These are phyloP conservation scores for Eueides isabella DNA, from an alignment of 1,140 invertebrate species.

Conservation along the genomic window DNA sequence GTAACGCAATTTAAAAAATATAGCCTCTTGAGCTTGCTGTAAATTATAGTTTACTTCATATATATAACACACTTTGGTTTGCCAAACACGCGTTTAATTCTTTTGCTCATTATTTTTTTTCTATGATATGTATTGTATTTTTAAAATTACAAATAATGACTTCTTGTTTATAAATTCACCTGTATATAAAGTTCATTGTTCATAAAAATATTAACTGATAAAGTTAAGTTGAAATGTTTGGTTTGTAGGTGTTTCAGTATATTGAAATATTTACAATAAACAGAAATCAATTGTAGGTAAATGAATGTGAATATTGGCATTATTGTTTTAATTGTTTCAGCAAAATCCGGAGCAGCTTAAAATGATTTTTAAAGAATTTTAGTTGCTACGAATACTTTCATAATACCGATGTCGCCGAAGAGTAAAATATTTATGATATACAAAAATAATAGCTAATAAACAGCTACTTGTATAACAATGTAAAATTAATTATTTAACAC, in stretches of 20 bases:
- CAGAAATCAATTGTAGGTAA: background rate
- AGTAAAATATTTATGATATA: constrained; percentile 12
- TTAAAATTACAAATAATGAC: background rate
- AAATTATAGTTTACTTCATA: constrained; percentile 40
- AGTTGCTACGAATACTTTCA: constrained; percentile 41
- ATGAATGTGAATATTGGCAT: constrained; percentile 49
- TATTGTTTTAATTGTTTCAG: constrained; percentile 72
- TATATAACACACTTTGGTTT: constrained; percentile 38
- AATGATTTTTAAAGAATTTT: constrained; percentile 45
- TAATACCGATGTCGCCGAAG: constrained; percentile 32
- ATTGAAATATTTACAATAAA: background rate
- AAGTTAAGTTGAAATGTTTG: background rate
- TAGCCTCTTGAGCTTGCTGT: constrained; percentile 37
- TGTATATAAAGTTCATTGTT: constrained; percentile 15
- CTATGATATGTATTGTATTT: constrained; percentile 20
- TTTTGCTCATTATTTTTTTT: constrained; percentile 26
- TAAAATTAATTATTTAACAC: constrained; percentile 19
- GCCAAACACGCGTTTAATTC: constrained; percentile 36
- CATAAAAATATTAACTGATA: background rate
- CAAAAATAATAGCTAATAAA: constrained; percentile 4
- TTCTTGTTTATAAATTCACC: background rate
- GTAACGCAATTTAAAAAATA: constrained; percentile 29
- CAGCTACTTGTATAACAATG: constrained; percentile 4
- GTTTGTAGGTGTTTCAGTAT: background rate
- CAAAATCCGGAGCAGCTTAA: constrained; percentile 55